Percentiles rank a stretch among this genome's conserved stretches.
Conservation (phyloP, 2,888 invertebrate species). For the Dolichopus griseipennis region DNA sequence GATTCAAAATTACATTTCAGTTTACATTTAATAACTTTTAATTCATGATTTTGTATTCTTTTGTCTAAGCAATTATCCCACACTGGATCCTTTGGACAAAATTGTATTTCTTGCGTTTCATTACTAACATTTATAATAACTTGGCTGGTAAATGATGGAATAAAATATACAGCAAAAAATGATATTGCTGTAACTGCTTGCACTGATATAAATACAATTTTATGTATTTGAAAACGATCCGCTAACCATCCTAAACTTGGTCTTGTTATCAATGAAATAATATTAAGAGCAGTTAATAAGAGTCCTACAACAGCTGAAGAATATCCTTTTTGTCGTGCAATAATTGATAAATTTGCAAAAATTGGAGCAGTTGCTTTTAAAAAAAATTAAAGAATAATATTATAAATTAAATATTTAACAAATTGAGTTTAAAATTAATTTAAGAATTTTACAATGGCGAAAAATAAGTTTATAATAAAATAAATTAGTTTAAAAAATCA, state of each 20-base stretch:
- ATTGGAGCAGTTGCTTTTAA: not conserved
- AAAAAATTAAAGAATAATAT: not conserved
- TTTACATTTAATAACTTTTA: not conserved
- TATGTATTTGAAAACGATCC: not conserved
- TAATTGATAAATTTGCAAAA: not conserved
- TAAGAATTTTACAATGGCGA: too few relatives aligned
- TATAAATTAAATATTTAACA: too few relatives aligned
- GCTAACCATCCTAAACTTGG: not conserved
- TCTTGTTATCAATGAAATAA: not conserved
- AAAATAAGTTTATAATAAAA: too few relatives aligned
- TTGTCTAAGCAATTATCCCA: not conserved
- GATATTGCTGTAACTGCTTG: not conserved
- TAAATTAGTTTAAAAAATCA: too few relatives aligned
- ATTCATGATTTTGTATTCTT: not conserved
- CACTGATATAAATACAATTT: not conserved
- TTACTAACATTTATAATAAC: not conserved
- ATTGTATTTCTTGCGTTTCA: not conserved
- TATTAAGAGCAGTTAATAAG: not conserved
- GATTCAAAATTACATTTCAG: not conserved
- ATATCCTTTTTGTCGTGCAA: not conserved
- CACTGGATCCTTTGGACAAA: not conserved
- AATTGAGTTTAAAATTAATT: too few relatives aligned
- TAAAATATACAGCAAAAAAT: not conserved
- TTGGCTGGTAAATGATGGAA: not conserved
- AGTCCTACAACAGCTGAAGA: not conserved